Evolutionary conservation across 2,113 vertebrate species (phyloP), one percentile per base, ranked within the genome.

Genomic region (Aegotheles bennettii): DNA sequence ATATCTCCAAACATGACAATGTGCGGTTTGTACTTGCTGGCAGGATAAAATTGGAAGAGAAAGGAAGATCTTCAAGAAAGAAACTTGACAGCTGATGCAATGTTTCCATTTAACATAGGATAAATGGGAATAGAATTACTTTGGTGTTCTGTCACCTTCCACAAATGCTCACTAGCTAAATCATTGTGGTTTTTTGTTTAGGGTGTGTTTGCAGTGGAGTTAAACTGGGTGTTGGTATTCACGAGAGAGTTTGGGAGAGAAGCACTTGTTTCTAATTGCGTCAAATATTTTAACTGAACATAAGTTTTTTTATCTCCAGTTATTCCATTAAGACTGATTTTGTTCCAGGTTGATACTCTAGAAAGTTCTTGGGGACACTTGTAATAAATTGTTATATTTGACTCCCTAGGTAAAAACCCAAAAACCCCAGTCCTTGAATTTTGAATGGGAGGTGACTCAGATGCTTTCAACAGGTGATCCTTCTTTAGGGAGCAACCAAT

Each of bases 381-480:
- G 3, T 23, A 11, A 54, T 42, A 75, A 69, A 15, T 9, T 9
- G 5, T 25, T 84, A 3, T 13, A 40, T 77, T 73, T 87, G 18
- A 53, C 20, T 11, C 14, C 10, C 4, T 31, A 25, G 54, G 0
- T 8, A 42, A 10, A 47, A 59, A 10, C 3, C 11, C 3, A 15
- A 19, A 50, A 50, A 24, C 11, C 21, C 48, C 24, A 7, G 7
- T 6, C 0, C 0, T 68, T 60, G 3, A 29, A 48, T 77, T 61
- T 45, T 10, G 54, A 57, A 18, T 28, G 26, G 18, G 31, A 48
- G 42, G 84, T 47, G 68, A 36, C 1, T 93, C 63, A 84, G 86
- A 56, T 89, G 67, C 24, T 42, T 69, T 73, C 79, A 64, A 43
- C 89, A 95, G 90, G 88, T 96, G 90, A 16, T 4, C 17, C 71